These are phyloP conservation scores for Lymantria monacha DNA, from an alignment of 2,888 invertebrate genomes.

Conservation along the genomic window DNA sequence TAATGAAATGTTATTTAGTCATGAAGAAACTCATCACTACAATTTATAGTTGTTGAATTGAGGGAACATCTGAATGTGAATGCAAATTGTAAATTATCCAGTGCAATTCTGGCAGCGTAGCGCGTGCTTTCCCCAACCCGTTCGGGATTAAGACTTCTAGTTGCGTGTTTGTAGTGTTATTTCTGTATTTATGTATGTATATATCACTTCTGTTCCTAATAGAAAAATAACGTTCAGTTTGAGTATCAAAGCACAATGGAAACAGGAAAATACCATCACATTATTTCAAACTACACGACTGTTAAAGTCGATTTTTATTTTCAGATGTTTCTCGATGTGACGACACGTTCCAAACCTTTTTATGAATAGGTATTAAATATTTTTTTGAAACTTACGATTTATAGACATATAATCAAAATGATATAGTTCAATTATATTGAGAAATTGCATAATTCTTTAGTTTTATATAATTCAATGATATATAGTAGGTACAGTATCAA, in stretches of 20 bases:
- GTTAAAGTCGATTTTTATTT: no score
- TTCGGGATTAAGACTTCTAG: slow-evolving; percentile 64
- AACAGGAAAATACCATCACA: slow-evolving; percentile 22
- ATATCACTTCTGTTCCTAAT: slow-evolving; percentile 54
- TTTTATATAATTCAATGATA: no score
- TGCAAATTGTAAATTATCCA: slow-evolving; percentile 67
- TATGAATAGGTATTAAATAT: no score
- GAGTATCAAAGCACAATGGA: slow-evolving; percentile 31
- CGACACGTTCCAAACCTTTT: no score
- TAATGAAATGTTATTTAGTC: slow-evolving; percentile 4
- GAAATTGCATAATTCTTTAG: no score
- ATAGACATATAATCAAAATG: no score
- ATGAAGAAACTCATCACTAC: not conserved
- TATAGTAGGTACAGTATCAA: no score
- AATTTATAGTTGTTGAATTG: slow-evolving; percentile 19
- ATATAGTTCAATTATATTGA: no score
- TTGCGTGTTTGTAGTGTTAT: slow-evolving; percentile 65
- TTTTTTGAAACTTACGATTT: no score
- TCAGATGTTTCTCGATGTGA: no score
- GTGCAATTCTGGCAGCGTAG: slow-evolving; percentile 40
- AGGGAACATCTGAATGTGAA: slow-evolving; percentile 52
- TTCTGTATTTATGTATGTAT: slow-evolving; percentile 50
- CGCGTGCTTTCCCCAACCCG: slow-evolving; percentile 62
- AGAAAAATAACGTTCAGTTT: slow-evolving; percentile 49
- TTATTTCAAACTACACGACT: no score